phyloP scores from a whole-genome alignment of 1,140 invertebrate species.

The silkworm (Bombyx mori) region ASM3026992v2 NC_085118.1:2504001-2504500 shows the following conservation, averaged over 20 bases:
- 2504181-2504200: no score
- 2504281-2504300: slow-evolving; percentile 11
- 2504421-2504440: slow-evolving; percentile 21
- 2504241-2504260: slow-evolving; percentile 4
- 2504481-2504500: slow-evolving; percentile 25
- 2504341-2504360: slow-evolving; percentile 20
- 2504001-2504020: no score
- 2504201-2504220: no score
- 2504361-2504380: slow-evolving; percentile 26
- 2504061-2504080: no score
- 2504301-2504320: slow-evolving; percentile 17
- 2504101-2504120: no score
- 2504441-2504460: slow-evolving; percentile 17
- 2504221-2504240: no score
- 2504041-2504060: no score
- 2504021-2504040: no score
- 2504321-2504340: slow-evolving; percentile 16
- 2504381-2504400: slow-evolving; percentile 8
- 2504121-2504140: no score
- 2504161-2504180: no score
- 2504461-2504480: slow-evolving; percentile 14
- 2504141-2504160: no score
- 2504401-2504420: neutral
- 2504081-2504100: no score
- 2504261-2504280: slow-evolving; percentile 11